phyloP scores from a whole-genome alignment of 2,888 invertebrate species.

The Tinea trinotella region DNA sequence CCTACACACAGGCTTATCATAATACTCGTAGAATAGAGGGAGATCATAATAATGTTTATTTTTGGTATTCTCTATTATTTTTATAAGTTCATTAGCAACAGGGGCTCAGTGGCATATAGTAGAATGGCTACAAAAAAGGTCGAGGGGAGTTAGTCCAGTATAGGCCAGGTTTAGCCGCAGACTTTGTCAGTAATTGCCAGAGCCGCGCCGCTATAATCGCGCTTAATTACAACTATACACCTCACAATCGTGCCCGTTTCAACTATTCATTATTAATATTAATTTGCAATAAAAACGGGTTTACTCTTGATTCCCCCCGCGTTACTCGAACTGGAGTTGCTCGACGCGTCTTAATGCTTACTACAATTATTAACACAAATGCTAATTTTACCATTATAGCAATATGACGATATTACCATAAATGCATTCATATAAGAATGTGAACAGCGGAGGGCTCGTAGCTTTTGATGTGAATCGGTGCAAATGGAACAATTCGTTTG shows the following conservation, averaged over 20 bases:
- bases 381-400: conserved; percentile 15
- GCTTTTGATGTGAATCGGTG: conserved; percentile 14
- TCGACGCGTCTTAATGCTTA: conserved; percentile 8
- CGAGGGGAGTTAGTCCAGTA: conserved; percentile 3
- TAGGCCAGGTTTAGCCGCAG: conserved; percentile 31
- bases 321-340: neutral
- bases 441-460: neutral
- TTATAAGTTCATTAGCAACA: neutral
- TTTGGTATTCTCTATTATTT: neutral
- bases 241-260: conserved; percentile 59
- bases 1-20: neutral
- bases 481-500: conserved; percentile 29
- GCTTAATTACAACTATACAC: conserved; percentile 64
- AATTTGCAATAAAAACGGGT: conserved; percentile 61
- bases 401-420: conserved; percentile 16
- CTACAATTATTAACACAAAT: conserved; percentile 19
- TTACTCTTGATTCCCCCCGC: conserved; percentile 33
- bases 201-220: conserved; percentile 60
- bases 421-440: neutral
- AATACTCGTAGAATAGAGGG: neutral
- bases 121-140: conserved; percentile 1
- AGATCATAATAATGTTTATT: neutral
- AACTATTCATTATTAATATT: conserved; percentile 64
- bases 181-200: conserved; percentile 54
- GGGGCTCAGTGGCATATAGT: neutral